Base-by-base conservation (phyloP, 2,888 invertebrate species). In the Syrista parreyssii region DNA sequence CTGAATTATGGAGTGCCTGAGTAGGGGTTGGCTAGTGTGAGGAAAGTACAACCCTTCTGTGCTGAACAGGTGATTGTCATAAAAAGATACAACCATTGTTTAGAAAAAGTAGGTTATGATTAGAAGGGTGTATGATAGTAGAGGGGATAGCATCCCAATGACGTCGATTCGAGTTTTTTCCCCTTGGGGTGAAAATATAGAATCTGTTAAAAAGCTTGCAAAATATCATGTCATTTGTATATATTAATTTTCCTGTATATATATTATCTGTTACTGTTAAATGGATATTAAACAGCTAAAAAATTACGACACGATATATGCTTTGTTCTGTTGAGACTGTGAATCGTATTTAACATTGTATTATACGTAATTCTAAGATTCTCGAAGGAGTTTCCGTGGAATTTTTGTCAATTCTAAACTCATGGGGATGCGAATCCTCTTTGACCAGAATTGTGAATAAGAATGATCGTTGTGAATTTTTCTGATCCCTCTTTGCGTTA, bases 401-500 rank as follows among this genome's bases (percentile, higher is more conserved):
- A 2, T 55, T 55, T 55, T 23, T 55, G 55, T 55, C 23, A 23
- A 9, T 23, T 55, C 55, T 55, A 2, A 23, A 23, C 55, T 55
- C 55, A 55, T 2, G 55, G 23, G 55, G 9, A 55, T 55, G 55
- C 55, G 23, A 55, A 55, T 55, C 23, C 55, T 55, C 23, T 55
- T 23, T 55, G 23, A 23, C 55, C 4, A 9, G 23, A 55, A 55
- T 55, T 55, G 4, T 23, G 23, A 55, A 23, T 55, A 55, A 55
- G 9, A 9, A 23, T 4, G 15, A 9, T 23, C 23, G 55, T 55
- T 9, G 6, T 23, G 40, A 55, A 55, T 9, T 55, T 55, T 23
- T 55, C 9, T 23, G 23, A 23, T 55, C 15, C 15, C 15, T 40
- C 55, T 55, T 55, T 55, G 2, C 23, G 23, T 92, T 93, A 96